These are phyloP conservation scores for Hafferia zeledoni DNA, from an alignment of 2,797 vertebrate genomes.

Conservation along the genomic window DNA sequence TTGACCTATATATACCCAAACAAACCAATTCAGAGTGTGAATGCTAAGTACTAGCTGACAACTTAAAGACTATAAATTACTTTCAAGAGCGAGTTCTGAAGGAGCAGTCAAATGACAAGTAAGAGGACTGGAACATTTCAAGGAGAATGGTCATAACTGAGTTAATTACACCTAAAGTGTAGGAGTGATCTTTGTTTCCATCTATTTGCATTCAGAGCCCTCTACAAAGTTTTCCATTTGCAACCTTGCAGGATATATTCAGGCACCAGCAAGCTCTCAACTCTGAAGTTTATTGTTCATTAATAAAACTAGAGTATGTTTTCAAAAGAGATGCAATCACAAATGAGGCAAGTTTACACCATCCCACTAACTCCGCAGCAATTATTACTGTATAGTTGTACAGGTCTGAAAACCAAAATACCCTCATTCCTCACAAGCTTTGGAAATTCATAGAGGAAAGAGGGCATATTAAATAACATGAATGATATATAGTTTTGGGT, in stretches of 20 bases:
- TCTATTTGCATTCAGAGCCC: background rate
- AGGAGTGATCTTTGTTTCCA: background rate
- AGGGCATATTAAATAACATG: background rate
- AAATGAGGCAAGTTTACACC: background rate
- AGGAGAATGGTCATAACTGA: background rate
- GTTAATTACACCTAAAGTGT: accelerated
- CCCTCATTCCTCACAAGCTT: background rate
- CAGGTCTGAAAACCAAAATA: background rate
- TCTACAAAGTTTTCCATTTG: background rate
- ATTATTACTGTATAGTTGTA: background rate
- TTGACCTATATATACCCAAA: background rate
- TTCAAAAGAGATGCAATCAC: background rate
- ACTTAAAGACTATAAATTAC: background rate
- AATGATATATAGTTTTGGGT: accelerated
- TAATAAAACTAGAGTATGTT: background rate
- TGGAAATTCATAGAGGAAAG: background rate
- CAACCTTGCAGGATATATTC: background rate
- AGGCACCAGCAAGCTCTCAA: background rate
- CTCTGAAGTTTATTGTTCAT: background rate
- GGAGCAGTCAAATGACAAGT: background rate
- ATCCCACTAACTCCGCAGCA: background rate
- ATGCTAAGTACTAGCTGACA: background rate
- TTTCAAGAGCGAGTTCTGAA: background rate
- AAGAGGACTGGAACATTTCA: background rate
- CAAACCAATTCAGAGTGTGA: background rate